Percentiles rank a stretch among this genome's conserved stretches.
These are phyloP conservation scores for Microctenopoma stevenorrisi DNA, from an alignment of 2,797 vertebrate genomes.

Conservation along the genomic window DNA sequence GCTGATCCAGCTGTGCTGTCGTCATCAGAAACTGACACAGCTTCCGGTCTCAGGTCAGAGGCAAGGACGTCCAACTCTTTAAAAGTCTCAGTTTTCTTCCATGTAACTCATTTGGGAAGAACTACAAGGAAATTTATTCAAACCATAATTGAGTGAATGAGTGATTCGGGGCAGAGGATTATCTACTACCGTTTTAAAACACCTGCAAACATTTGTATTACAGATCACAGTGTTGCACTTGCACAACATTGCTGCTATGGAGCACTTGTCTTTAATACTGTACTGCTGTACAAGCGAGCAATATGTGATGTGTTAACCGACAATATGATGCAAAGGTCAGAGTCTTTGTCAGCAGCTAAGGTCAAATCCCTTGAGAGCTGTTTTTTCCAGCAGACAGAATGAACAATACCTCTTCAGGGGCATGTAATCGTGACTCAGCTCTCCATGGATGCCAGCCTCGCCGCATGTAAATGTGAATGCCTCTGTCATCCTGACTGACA, in stretches of 20 bases:
- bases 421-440: constrained; percentile 69
- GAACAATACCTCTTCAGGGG: constrained; percentile 72
- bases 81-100: not conserved
- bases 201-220: not conserved
- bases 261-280: constrained; percentile 13
- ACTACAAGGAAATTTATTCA: too few relatives aligned
- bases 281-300: constrained; percentile 5
- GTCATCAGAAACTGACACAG: not conserved
- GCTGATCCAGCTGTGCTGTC: constrained; percentile 1
- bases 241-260: not conserved
- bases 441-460: constrained; percentile 35
- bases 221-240: not conserved
- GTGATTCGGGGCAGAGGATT: not conserved
- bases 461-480: constrained; percentile 68
- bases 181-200: not conserved
- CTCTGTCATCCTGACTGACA: constrained; percentile 59
- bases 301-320: constrained; percentile 51
- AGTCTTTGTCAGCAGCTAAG: constrained; percentile 69
- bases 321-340: constrained; percentile 74
- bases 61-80: not conserved
- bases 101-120: not conserved
- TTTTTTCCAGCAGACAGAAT: constrained; percentile 65
- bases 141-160: too few relatives aligned
- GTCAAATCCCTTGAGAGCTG: constrained; percentile 69
- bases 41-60: not conserved